Percentiles rank a stretch among this genome's conserved stretches.
phyloP scores from a whole-genome alignment of 2,888 invertebrate genomes.

The Hypena proboscidalis region DNA sequence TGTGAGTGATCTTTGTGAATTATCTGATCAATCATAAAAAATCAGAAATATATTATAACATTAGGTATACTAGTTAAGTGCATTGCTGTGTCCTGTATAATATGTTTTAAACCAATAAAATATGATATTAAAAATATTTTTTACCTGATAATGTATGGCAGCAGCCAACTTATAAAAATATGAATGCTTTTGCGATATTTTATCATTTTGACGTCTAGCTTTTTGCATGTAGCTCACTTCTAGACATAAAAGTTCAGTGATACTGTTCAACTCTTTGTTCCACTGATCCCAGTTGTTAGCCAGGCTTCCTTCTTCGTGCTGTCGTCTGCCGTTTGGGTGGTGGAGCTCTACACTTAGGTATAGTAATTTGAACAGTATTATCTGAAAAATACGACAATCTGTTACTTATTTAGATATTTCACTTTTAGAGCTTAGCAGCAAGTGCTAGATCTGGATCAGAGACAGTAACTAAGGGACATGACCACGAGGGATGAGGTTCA shows the following conservation, averaged over 20 bases:
- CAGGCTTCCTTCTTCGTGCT: slow-evolving; percentile 59
- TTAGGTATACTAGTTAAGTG: too few species aligned
- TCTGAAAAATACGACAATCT: slow-evolving; percentile 53
- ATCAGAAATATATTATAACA: too few species aligned
- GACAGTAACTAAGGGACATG: too few species aligned
- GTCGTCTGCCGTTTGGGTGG: slow-evolving; percentile 65
- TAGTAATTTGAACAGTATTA: slow-evolving; percentile 65
- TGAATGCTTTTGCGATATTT: slow-evolving; percentile 43
- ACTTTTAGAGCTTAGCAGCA: too few species aligned
- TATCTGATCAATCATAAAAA: too few species aligned
- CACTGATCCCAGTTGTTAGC: slow-evolving; percentile 69
- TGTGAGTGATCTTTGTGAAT: too few species aligned
- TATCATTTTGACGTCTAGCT: slow-evolving; percentile 56
- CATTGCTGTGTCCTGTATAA: too few species aligned
- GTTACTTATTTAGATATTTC: too few species aligned
- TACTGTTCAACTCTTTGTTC: slow-evolving; percentile 66
- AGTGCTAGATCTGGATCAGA: too few species aligned
- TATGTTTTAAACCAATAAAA: not conserved
- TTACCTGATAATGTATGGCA: slow-evolving; percentile 71
- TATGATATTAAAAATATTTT: not conserved
- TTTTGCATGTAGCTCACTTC: slow-evolving; percentile 67
- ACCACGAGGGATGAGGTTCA: too few species aligned
- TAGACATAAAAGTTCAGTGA: slow-evolving; percentile 68
- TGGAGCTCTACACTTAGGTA: slow-evolving; percentile 65
- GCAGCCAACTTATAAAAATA: slow-evolving; percentile 66